Conservation (phyloP, 2,113 vertebrate species). For the Cochlearius cochlearius region DNA sequence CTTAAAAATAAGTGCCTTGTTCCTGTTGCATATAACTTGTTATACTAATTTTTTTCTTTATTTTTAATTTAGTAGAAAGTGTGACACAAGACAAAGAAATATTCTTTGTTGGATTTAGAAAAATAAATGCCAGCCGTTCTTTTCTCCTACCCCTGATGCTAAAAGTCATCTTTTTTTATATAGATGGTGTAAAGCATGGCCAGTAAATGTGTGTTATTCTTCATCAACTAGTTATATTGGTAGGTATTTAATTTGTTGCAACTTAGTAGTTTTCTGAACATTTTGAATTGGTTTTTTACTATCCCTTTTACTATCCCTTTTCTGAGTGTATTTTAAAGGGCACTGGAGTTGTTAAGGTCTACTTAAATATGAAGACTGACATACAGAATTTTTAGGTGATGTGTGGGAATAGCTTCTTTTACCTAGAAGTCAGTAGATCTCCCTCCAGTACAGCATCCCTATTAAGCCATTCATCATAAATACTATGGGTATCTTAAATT, state of each 20-base stretch:
- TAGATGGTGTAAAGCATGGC: neutral
- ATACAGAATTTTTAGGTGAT: neutral
- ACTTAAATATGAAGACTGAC: neutral
- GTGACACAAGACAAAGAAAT: neutral
- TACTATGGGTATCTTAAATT: neutral
- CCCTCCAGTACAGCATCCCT: neutral
- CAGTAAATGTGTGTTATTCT: neutral
- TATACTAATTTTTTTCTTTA: neutral
- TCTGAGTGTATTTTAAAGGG: neutral
- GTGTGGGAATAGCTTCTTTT: neutral
- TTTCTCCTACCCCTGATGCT: neutral
- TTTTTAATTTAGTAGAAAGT: neutral
- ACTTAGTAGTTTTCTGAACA: neutral
- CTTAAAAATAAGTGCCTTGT: neutral
- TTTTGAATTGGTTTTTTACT: neutral
- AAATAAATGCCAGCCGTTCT: neutral
- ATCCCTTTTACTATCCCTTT: rapidly evolving
- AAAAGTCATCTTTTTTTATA: neutral
- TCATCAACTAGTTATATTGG: neutral
- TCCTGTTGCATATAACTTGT: neutral
- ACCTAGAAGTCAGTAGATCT: neutral
- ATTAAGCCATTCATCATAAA: neutral
- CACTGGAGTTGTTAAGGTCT: neutral
- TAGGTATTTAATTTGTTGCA: neutral
- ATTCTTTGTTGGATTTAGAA: neutral